Conservation (phyloP, 2,888 invertebrate genomes). For the Rutpela maculata region DNA sequence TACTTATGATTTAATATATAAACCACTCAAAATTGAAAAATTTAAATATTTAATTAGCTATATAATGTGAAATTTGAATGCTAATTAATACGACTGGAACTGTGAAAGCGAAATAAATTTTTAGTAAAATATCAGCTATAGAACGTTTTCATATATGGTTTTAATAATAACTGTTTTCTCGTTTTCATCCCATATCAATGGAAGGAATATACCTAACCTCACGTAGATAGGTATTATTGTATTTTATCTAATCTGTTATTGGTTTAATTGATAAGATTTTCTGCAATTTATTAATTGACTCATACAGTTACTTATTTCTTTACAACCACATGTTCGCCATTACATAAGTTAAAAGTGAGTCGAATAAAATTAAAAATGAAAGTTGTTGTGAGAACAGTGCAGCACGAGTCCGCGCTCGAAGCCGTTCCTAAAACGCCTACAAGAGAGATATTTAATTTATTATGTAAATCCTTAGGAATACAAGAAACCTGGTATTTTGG, state of each 20-base stretch:
- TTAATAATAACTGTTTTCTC: background rate
- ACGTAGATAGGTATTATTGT: constrained; percentile 11
- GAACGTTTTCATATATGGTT: background rate
- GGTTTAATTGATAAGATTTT: constrained; percentile 47
- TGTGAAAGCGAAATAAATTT: background rate
- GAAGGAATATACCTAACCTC: background rate
- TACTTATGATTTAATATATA: too few relatives aligned
- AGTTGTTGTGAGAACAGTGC: constrained; percentile 67
- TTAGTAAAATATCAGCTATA: background rate
- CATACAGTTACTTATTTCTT: constrained; percentile 25
- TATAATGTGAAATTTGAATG: too few relatives aligned
- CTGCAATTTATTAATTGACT: constrained; percentile 28
- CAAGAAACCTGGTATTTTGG: constrained; percentile 72
- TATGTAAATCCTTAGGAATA: constrained; percentile 69
- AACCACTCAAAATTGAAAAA: too few relatives aligned
- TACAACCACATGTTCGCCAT: constrained; percentile 5
- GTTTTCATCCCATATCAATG: background rate
- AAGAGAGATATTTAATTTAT: constrained; percentile 66
- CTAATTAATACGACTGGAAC: background rate
- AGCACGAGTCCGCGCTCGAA: constrained; percentile 68
- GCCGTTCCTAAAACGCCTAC: constrained; percentile 64
- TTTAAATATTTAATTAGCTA: too few relatives aligned
- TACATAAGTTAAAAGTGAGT: constrained; percentile 18
- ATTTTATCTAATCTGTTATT: constrained; percentile 45
- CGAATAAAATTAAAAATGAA: constrained; percentile 58